phyloP scores from a whole-genome alignment of 2,113 vertebrate species.

The Bubo scandiacus region DNA sequence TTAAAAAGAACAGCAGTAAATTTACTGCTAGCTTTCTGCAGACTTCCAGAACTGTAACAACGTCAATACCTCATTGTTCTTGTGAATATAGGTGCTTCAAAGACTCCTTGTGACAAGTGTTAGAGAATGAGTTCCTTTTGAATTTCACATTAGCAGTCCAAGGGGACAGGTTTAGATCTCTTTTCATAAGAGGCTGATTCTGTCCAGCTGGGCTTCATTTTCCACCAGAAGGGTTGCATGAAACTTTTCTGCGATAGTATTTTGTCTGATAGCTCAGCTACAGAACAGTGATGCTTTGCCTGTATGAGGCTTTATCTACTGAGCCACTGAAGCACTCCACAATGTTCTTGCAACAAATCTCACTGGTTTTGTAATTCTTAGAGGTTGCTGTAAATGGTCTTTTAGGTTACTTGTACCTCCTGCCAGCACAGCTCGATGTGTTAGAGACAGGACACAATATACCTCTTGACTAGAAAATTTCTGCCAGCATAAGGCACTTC shows the following conservation, averaged over 20 bases:
- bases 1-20: background rate
- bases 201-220: background rate
- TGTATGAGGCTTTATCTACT: background rate
- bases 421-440: background rate
- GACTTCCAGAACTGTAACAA: background rate
- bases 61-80: background rate
- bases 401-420: background rate
- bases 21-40: background rate
- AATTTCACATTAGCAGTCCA: background rate
- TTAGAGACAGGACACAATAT: background rate
- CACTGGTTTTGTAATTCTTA: background rate
- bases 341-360: background rate
- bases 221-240: background rate
- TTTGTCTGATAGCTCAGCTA: background rate
- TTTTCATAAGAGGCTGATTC: background rate
- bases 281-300: background rate
- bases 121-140: background rate
- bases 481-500: background rate
- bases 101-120: background rate
- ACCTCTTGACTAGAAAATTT: background rate
- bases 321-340: background rate
- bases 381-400: background rate
- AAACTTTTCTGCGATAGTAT: background rate
- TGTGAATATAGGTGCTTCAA: background rate
- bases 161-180: background rate